phyloP scores from a whole-genome alignment of 2,797 vertebrate species.

The Aulostomus chinensis region DNA sequence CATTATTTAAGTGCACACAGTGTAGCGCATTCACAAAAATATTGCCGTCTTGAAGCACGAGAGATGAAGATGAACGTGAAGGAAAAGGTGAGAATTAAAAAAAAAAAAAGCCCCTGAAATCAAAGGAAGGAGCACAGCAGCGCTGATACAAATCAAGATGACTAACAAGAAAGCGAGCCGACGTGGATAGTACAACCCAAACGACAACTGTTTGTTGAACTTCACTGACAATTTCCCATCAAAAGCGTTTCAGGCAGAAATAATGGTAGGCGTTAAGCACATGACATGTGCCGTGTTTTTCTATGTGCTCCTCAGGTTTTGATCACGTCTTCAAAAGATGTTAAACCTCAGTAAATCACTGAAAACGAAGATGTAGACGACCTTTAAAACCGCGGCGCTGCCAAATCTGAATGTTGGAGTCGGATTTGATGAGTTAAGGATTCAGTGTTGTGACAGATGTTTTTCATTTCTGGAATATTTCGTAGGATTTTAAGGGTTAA shows the following conservation, averaged over 20 bases:
- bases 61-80: neutral
- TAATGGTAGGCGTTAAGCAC: neutral
- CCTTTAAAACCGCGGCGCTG: conserved; percentile 17
- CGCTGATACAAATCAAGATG: conserved; percentile 1
- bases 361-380: conserved; percentile 14
- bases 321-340: conserved; percentile 31
- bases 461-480: conserved; percentile 20
- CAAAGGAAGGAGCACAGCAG: conserved; percentile 5
- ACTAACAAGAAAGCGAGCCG: neutral
- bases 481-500: neutral
- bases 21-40: neutral
- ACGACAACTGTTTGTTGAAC: conserved; percentile 7
- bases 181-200: conserved; percentile 11
- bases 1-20: too few species aligned
- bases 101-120: conserved; percentile 1
- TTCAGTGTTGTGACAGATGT: neutral
- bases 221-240: conserved; percentile 1
- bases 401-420: neutral
- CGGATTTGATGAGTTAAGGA: conserved; percentile 11
- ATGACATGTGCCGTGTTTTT: neutral
- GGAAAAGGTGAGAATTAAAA: too few species aligned
- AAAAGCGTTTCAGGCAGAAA: conserved; percentile 16
- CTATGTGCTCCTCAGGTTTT: conserved; percentile 21
- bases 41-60: neutral
- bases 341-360: conserved; percentile 20